Base-by-base conservation (phyloP, 2,888 invertebrate species). In the Lasioglossum calceatum region DNA sequence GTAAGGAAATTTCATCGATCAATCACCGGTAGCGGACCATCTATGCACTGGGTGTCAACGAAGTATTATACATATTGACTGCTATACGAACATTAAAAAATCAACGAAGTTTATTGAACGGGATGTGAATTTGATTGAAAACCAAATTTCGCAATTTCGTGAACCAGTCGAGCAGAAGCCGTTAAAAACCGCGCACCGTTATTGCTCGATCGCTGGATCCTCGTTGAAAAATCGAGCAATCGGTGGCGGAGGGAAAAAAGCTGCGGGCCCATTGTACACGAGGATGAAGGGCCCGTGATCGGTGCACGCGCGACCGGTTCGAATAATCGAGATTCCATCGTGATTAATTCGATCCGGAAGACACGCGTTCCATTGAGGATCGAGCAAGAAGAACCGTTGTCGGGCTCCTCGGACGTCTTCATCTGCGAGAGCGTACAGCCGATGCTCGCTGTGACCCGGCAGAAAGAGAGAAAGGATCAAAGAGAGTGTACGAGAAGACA, bases 321-420 rank as follows among this genome's bases (percentile, higher is more conserved):
- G 32, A 83, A 85, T 85, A 85, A 85, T 85, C 84, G 82, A 36
- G 81, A 85, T 79, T 85, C 82, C 86, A 76, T 67, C 76, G 78
- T 86, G 85, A 87, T 87, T 87, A 87, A 87, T 87, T 82, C 85
- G 50, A 87, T 82, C 73, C 86, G 87, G 87, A 87, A 87, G 87
- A 82, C 72, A 64, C 78, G 82, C 78, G 84, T 85, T 86, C 84
- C 84, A 79, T 84, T 74, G 77, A 75, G 80, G 64, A 77, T 77
- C 85, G 84, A 82, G 79, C 67, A 76, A 39, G 75, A 73, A 84
- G 84, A 84, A 84, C 85, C 77, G 85, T 84, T 86, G 85, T 76
- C 64, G 72, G 47, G 70, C 47, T 77, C 50, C 71, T 7, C 75
- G 78, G 77, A 87, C 86, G 82, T 87, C 85, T 87, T 87, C 86